phyloP scores from a whole-genome alignment of 2,888 invertebrate genomes.

The Conchocele bisecta region DNA sequence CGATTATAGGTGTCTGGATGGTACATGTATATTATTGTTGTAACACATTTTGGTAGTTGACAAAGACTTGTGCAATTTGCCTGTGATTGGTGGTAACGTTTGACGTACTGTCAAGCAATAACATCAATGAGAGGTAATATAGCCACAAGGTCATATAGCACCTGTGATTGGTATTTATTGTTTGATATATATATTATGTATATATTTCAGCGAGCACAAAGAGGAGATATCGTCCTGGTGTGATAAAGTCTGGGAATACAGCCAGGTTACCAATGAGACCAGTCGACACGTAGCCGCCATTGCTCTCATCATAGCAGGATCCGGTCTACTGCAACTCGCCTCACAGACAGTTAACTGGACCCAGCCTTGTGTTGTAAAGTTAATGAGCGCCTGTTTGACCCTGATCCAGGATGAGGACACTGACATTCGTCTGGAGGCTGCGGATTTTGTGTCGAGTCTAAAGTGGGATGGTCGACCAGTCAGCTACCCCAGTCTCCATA shows the following conservation, averaged over 20 bases:
- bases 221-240: conserved; percentile 43
- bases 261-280: conserved; percentile 60
- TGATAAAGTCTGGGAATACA: conserved; percentile 32
- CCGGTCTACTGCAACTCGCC: conserved; percentile 15
- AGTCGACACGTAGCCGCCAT: conserved; percentile 61
- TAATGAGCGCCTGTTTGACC: conserved; percentile 60
- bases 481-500: conserved; percentile 58
- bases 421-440: conserved; percentile 64
- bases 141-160: too few species aligned
- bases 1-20: too few species aligned
- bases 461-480: conserved; percentile 2
- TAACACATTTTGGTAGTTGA: too few species aligned
- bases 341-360: neutral
- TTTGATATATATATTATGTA: neutral
- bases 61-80: too few species aligned
- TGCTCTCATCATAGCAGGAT: conserved; percentile 61
- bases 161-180: too few species aligned
- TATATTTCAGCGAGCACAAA: conserved; percentile 14
- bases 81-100: too few species aligned
- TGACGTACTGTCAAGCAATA: too few species aligned
- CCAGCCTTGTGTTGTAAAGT: conserved; percentile 40
- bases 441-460: conserved; percentile 64
- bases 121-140: too few species aligned
- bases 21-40: too few species aligned
- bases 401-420: conserved; percentile 73